phyloP scores from a whole-genome alignment of 2,888 invertebrate genomes.

The Callyntrura guangdongensis region DNA sequence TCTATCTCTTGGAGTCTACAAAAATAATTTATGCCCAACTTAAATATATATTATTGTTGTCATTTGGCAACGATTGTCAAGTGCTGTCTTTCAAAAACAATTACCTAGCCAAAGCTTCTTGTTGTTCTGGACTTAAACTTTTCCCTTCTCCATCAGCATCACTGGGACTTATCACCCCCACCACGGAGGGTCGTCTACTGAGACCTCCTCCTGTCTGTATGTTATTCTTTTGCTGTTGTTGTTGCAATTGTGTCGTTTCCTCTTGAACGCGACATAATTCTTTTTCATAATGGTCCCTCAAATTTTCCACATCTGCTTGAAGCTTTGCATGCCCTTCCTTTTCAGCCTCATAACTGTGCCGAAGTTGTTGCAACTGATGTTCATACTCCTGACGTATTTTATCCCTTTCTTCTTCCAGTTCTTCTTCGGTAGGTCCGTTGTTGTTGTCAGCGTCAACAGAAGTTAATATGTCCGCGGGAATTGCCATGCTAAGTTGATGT shows the following conservation, averaged over 20 bases:
- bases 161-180: conserved; percentile 27
- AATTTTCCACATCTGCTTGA: conserved; percentile 88
- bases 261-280: conserved; percentile 86
- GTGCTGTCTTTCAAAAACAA: too few species aligned
- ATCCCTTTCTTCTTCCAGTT: conserved; percentile 85
- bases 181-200: conserved; percentile 61
- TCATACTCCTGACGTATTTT: conserved; percentile 87
- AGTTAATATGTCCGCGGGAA: conserved; percentile 18
- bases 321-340: conserved; percentile 88
- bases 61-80: too few species aligned
- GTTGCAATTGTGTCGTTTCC: conserved; percentile 27
- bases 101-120: conserved; percentile 87
- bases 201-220: conserved; percentile 3
- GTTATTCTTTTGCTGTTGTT: background rate
- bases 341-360: conserved; percentile 88
- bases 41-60: too few species aligned
- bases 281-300: conserved; percentile 88
- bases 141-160: conserved; percentile 51
- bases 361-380: conserved; percentile 86
- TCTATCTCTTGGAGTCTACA: conserved; percentile 89
- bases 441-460: background rate
- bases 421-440: conserved; percentile 51
- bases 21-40: too few species aligned
- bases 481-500: conserved; percentile 42
- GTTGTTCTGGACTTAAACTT: conserved; percentile 85